Evolutionary conservation across 2,888 invertebrate genomes (phyloP).

Genomic region (Drosophila crucigera): DNA sequence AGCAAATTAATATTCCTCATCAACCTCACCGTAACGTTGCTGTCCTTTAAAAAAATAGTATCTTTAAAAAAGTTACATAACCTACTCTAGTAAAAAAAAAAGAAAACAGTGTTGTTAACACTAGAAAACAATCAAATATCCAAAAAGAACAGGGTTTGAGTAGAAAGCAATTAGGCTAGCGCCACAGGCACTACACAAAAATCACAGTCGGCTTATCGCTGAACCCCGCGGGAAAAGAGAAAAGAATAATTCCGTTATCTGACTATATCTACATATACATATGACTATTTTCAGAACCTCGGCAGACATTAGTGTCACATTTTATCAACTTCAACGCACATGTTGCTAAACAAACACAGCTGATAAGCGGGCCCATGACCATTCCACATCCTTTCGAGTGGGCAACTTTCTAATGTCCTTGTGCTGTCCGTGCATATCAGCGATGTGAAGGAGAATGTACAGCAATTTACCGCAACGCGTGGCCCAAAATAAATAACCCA

Average conservation of each 20-base stretch:
- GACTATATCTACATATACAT: conserved; percentile 30
- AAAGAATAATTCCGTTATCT: conserved; percentile 36
- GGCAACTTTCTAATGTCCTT: conserved; percentile 25
- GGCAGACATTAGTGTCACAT: conserved; percentile 37
- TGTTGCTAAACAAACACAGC: conserved; percentile 45
- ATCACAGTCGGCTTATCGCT: conserved; percentile 4
- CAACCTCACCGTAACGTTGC: too few relatives aligned
- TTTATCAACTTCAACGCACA: conserved; percentile 40
- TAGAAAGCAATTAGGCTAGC: background rate
- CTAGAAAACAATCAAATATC: background rate
- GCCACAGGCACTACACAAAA: background rate
- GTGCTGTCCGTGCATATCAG: conserved; percentile 21
- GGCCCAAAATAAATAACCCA: conserved; percentile 63
- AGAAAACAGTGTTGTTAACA: background rate
- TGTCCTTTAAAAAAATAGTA: too few relatives aligned
- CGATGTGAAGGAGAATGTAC: conserved; percentile 11
- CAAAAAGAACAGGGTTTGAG: background rate
- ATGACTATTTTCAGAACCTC: conserved; percentile 11
- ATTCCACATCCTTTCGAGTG: conserved; percentile 39
- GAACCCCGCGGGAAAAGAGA: background rate
- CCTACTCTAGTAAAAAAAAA: background rate
- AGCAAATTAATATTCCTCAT: too few relatives aligned
- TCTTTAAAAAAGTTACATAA: background rate
- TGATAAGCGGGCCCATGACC: conserved; percentile 41
- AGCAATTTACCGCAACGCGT: conserved; percentile 56